A percentile compares a stretch with the other conserved stretches of the same genome.
These are phyloP conservation scores for Spea hammondii DNA, from an alignment of 2,797 vertebrate species.

Conservation along the genomic window DNA sequence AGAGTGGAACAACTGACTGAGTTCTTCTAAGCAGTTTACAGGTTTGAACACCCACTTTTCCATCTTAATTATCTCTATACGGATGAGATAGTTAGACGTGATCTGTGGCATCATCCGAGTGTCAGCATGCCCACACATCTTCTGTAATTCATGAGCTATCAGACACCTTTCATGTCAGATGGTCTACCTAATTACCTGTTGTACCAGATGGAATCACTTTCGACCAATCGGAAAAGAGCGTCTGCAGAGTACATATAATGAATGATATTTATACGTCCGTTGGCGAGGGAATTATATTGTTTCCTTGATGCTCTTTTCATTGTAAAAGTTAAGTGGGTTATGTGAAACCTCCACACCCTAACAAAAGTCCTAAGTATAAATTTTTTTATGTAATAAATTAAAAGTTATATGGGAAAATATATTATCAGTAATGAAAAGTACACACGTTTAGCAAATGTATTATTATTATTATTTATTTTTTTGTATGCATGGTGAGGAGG, in stretches of 20 bases:
- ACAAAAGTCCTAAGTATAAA: not conserved
- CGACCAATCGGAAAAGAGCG: conserved; percentile 21
- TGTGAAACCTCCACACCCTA: not conserved
- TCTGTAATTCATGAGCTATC: conserved; percentile 69
- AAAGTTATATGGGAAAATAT: no score
- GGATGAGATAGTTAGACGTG: conserved; percentile 74
- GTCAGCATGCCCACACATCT: conserved; percentile 75
- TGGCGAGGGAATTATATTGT: not conserved
- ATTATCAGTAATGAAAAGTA: no score
- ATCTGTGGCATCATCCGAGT: conserved; percentile 74
- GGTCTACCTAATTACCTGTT: conserved; percentile 67
- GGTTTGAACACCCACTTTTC: conserved; percentile 74
- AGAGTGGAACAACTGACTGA: conserved; percentile 68
- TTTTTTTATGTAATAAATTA: no score
- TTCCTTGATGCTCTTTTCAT: conserved; percentile 2
- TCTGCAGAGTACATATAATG: conserved; percentile 24
- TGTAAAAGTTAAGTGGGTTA: not conserved
- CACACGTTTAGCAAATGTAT: no score
- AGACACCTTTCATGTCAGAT: conserved; percentile 63
- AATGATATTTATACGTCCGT: conserved; percentile 22
- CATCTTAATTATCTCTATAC: conserved; percentile 76
- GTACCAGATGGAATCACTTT: conserved; percentile 30
- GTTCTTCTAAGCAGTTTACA: conserved; percentile 66
- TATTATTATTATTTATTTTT: no score
- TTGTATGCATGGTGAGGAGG: no score